Percentiles rank a stretch among this genome's conserved stretches.
These are phyloP conservation scores for Datnioides undecimradiatus DNA, from an alignment of 2,113 vertebrate species.

Conservation along the genomic window DNA sequence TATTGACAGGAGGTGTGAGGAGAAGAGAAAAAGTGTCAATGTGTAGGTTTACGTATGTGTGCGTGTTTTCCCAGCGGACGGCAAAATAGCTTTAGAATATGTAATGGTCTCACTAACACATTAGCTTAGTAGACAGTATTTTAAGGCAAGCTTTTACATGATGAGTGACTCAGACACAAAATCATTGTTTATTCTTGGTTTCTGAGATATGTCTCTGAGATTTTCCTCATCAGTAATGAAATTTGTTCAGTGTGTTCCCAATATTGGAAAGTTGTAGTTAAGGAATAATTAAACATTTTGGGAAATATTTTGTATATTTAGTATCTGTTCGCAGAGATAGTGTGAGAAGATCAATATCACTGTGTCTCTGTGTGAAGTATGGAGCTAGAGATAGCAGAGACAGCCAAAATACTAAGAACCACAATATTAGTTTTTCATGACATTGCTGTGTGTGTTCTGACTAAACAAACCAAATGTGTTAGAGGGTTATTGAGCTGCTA, in stretches of 20 bases:
- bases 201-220: neutral
- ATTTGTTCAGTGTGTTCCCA: too few relatives aligned
- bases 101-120: conserved; percentile 39
- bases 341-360: too few relatives aligned
- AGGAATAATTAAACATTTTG: neutral
- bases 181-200: neutral
- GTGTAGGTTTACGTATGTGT: conserved; percentile 46
- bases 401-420: too few relatives aligned
- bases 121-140: conserved; percentile 23
- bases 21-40: conserved; percentile 62
- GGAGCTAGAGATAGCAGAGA: neutral
- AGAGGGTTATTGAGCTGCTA: neutral
- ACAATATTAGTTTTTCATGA: too few relatives aligned
- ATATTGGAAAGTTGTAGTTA: too few relatives aligned
- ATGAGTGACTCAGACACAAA: conserved; percentile 2
- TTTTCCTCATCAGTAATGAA: too few relatives aligned
- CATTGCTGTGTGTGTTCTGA: neutral
- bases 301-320: too few relatives aligned
- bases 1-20: conserved; percentile 75
- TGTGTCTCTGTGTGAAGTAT: too few relatives aligned
- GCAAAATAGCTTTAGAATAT: conserved; percentile 44
- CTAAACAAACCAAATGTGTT: neutral
- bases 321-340: too few relatives aligned
- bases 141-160: neutral
- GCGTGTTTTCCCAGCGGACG: conserved; percentile 48